phyloP scores from a whole-genome alignment of 2,113 vertebrate species.

The Hyla sarda region DNA sequence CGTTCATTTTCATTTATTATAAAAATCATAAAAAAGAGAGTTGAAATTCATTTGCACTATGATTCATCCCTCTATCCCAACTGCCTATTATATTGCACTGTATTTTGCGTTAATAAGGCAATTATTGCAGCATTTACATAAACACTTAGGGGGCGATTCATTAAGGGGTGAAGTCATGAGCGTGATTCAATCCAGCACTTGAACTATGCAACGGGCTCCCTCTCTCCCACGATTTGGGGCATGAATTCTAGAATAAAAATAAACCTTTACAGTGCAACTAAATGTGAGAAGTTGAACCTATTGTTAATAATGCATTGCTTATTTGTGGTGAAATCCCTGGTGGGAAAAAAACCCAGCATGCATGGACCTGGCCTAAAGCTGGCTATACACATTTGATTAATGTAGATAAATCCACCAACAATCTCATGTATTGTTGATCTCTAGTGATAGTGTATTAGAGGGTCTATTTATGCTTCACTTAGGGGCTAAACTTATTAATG shows the following conservation, averaged over 20 bases:
- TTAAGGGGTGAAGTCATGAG: neutral
- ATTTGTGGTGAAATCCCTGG: too few relatives aligned
- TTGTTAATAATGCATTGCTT: neutral
- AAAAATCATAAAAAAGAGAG: neutral
- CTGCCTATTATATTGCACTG: constrained; percentile 1
- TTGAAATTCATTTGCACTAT: neutral
- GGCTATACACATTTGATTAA: too few relatives aligned
- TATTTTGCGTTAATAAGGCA: constrained; percentile 10
- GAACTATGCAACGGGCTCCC: neutral
- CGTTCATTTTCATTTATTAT: neutral
- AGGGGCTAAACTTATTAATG: too few relatives aligned
- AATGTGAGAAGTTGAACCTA: neutral
- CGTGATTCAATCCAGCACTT: neutral
- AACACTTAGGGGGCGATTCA: constrained; percentile 5
- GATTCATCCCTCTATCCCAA: neutral
- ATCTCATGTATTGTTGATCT: too few relatives aligned
- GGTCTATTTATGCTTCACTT: too few relatives aligned
- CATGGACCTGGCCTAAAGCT: too few relatives aligned
- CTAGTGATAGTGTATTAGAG: too few relatives aligned
- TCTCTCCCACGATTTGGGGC: neutral
- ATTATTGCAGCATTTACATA: constrained; percentile 25
- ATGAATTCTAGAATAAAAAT: neutral
- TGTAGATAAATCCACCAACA: too few relatives aligned
- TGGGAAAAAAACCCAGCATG: too few relatives aligned
- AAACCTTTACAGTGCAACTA: neutral